phyloP scores from a whole-genome alignment of 2,113 vertebrate species.

The Phalacrocorax aristotelis region DNA sequence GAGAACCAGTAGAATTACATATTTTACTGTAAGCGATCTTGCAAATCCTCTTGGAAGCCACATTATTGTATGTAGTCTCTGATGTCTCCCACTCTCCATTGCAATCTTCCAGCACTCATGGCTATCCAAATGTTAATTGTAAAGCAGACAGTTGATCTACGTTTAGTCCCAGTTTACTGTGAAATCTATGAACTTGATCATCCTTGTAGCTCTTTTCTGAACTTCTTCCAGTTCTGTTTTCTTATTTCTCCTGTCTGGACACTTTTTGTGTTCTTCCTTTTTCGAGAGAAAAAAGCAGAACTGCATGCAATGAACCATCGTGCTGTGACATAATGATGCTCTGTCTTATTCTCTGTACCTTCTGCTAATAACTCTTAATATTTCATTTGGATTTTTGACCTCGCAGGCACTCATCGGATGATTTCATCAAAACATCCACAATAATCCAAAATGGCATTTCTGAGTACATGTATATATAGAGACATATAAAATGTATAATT shows the following conservation, averaged over 20 bases:
- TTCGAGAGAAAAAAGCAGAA: neutral
- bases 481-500: neutral
- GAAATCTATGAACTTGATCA: neutral
- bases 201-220: neutral
- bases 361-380: neutral
- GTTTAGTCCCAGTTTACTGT: neutral
- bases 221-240: neutral
- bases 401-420: neutral
- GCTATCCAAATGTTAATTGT: neutral
- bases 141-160: neutral
- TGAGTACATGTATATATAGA: neutral
- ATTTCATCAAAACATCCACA: neutral
- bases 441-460: neutral
- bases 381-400: neutral
- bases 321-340: neutral
- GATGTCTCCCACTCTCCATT: neutral
- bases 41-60: neutral
- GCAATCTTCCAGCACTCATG: neutral
- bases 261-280: neutral
- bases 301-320: neutral
- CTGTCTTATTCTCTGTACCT: neutral
- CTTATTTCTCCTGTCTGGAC: neutral
- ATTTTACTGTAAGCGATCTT: neutral
- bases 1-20: neutral
- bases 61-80: neutral